Evolutionary conservation across 2,888 invertebrate genomes (phyloP).

Genomic region (Conus canariensis): DNA sequence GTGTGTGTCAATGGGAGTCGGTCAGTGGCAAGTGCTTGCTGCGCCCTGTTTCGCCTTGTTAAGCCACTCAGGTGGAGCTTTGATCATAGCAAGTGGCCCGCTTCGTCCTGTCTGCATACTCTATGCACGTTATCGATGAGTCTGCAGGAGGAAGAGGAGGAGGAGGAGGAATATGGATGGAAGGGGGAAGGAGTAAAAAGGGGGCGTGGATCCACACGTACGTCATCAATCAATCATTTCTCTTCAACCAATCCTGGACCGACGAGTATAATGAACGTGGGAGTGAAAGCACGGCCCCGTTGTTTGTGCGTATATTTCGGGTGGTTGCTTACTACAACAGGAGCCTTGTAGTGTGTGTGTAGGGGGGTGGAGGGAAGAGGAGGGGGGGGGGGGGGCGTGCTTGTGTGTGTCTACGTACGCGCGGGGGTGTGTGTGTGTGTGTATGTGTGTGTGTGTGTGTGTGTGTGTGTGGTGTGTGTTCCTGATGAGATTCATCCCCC

Average conservation of each 20-base stretch:
- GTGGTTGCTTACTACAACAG: too few relatives aligned
- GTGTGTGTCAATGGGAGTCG: not conserved
- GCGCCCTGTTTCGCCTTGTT: not conserved
- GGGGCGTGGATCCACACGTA: not conserved
- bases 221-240: conserved; percentile 6
- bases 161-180: not conserved
- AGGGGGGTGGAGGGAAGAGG: too few relatives aligned
- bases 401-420: too few relatives aligned
- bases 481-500: too few relatives aligned
- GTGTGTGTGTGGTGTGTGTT: too few relatives aligned
- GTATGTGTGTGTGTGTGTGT: too few relatives aligned
- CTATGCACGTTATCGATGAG: not conserved
- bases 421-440: too few relatives aligned
- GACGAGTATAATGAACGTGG: not conserved
- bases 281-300: not conserved
- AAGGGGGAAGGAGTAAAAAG: not conserved
- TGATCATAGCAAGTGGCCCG: not conserved
- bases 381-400: too few relatives aligned
- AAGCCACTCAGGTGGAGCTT: not conserved
- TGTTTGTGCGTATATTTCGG: too few relatives aligned
- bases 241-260: not conserved
- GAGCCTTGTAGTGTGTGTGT: not conserved
- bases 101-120: not conserved
- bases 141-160: not conserved
- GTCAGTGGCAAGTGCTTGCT: not conserved